phyloP scores from a whole-genome alignment of 2,888 invertebrate species.

The Exocentrus adspersus region DNA sequence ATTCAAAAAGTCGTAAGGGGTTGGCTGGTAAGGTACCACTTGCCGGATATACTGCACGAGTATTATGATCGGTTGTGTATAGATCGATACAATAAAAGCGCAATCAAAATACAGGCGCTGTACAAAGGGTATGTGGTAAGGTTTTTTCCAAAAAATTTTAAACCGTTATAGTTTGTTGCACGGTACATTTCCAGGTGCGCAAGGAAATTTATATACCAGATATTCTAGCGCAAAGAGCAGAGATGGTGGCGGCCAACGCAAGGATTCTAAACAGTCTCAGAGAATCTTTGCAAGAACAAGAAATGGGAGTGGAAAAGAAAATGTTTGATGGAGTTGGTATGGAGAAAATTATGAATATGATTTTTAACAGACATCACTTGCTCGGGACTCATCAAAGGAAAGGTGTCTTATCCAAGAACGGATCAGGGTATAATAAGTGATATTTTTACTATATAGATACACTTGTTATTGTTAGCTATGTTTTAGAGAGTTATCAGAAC shows the following conservation, averaged over 20 bases:
- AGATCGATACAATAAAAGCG: conserved; percentile 50
- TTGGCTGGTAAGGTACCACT: conserved; percentile 50
- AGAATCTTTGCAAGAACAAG: not conserved
- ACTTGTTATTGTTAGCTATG: not conserved
- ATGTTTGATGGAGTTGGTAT: conserved; percentile 40
- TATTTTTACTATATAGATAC: not conserved
- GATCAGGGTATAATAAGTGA: not conserved
- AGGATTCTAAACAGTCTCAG: conserved; percentile 34
- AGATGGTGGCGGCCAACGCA: conserved; percentile 40
- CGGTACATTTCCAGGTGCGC: conserved; percentile 42
- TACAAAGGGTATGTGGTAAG: conserved; percentile 58
- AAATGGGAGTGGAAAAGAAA: conserved; percentile 31
- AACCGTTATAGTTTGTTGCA: too few species aligned
- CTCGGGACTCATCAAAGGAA: conserved; percentile 52
- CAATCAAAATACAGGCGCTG: conserved; percentile 57
- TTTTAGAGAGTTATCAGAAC: conserved; percentile 51
- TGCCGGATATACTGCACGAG: conserved; percentile 45
- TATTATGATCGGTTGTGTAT: conserved; percentile 40
- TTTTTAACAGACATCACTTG: conserved; percentile 61
- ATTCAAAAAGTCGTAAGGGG: conserved; percentile 58
- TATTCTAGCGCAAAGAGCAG: conserved; percentile 30
- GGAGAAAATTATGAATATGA: conserved; percentile 52
- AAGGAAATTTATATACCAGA: conserved; percentile 43
- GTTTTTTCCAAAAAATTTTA: too few species aligned
- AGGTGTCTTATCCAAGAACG: conserved; percentile 5